Conservation (phyloP, 2,113 vertebrate genomes). For the Tiliqua scincoides region DNA sequence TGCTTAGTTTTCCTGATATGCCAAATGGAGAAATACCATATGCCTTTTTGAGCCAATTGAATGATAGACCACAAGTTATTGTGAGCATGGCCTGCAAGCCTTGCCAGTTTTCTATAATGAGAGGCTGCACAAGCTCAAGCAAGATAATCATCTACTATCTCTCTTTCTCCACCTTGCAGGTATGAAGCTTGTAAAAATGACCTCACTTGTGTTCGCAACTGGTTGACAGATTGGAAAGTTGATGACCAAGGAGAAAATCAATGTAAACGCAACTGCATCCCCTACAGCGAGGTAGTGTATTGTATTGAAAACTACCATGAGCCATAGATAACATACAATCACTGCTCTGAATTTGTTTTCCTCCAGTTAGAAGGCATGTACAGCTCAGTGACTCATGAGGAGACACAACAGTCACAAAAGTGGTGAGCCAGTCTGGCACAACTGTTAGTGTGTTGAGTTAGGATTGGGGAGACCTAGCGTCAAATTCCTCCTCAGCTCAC, state of each 20-base stretch:
- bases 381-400: not conserved
- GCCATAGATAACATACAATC: not conserved
- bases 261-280: slow-evolving; percentile 69
- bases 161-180: slow-evolving; percentile 56
- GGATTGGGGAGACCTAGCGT: no score
- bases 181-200: slow-evolving; percentile 76
- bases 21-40: slow-evolving; percentile 19
- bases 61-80: accelerated
- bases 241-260: slow-evolving; percentile 67
- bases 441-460: no score
- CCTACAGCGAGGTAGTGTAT: slow-evolving; percentile 71
- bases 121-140: not conserved
- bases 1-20: slow-evolving; percentile 8
- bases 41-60: slow-evolving; percentile 22
- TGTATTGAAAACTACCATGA: not conserved
- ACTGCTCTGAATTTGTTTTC: not conserved
- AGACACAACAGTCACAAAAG: no score
- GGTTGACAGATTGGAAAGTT: slow-evolving; percentile 71
- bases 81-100: not conserved
- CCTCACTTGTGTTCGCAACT: slow-evolving; percentile 68
- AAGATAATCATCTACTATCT: slow-evolving; percentile 49
- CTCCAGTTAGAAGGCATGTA: not conserved
- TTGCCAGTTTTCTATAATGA: slow-evolving; percentile 15
- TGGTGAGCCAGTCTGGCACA: no score
- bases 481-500: no score